Percentiles rank a stretch among this genome's conserved stretches.
These are phyloP conservation scores for Pecten maximus DNA, from an alignment of 2,888 invertebrate genomes.

Conservation along the genomic window DNA sequence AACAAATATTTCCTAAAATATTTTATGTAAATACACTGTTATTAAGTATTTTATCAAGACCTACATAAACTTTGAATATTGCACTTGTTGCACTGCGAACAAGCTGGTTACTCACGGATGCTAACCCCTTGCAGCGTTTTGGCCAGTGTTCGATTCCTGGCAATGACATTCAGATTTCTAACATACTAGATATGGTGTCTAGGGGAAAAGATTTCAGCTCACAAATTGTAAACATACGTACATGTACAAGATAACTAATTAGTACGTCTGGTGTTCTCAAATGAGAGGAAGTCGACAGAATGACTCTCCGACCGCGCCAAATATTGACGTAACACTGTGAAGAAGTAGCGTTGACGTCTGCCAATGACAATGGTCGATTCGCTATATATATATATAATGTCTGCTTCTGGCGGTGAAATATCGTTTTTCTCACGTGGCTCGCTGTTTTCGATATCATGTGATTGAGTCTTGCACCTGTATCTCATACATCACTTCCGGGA, in stretches of 20 bases:
- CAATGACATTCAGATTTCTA: background rate
- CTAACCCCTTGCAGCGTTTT: constrained; percentile 9
- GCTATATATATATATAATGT: background rate
- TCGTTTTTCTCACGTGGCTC: background rate
- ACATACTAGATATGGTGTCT: background rate
- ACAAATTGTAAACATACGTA: background rate
- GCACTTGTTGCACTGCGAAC: background rate
- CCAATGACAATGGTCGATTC: background rate
- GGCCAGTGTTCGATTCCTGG: constrained; percentile 6
- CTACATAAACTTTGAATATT: background rate
- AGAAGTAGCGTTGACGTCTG: background rate
- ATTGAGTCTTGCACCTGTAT: background rate
- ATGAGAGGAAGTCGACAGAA: background rate
- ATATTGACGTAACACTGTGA: background rate
- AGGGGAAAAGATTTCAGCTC: background rate
- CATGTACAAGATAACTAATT: background rate
- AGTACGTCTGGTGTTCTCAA: background rate
- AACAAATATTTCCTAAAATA: background rate
- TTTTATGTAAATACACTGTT: background rate
- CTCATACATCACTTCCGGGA: background rate
- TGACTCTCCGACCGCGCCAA: background rate
- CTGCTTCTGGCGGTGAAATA: background rate
- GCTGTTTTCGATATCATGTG: background rate
- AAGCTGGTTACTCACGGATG: background rate
- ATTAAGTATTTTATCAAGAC: background rate